Conservation (phyloP, 1,140 invertebrate species). For the Lasioglossum baleicum region DNA sequence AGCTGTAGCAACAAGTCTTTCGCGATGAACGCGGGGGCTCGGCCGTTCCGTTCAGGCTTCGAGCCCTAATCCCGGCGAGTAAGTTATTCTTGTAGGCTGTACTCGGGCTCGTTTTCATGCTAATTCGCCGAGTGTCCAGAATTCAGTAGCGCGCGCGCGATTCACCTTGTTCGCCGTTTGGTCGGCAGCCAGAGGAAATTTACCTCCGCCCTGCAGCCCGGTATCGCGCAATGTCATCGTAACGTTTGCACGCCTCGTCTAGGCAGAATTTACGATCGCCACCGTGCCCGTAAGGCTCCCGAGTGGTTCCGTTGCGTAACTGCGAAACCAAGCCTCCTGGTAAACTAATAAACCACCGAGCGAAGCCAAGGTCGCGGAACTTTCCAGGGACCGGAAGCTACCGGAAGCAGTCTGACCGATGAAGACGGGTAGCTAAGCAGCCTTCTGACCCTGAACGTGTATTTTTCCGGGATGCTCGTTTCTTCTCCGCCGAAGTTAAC, state of each 20-base stretch:
- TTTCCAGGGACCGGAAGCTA: not conserved
- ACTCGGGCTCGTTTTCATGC: too few relatives aligned
- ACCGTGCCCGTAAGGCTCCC: slow-evolving; percentile 20
- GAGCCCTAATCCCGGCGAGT: too few relatives aligned
- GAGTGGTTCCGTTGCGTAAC: slow-evolving; percentile 43
- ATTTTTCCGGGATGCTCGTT: too few relatives aligned
- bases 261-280: slow-evolving; percentile 55
- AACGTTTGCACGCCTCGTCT: slow-evolving; percentile 40
- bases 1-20: too few relatives aligned
- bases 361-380: slow-evolving; percentile 52
- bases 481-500: too few relatives aligned
- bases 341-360: slow-evolving; percentile 34
- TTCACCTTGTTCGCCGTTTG: slow-evolving; percentile 46
- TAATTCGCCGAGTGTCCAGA: not conserved
- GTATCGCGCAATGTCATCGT: slow-evolving; percentile 23
- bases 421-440: too few relatives aligned
- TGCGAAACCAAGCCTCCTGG: slow-evolving; percentile 15
- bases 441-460: too few relatives aligned
- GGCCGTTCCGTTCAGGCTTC: too few relatives aligned
- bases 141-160: not conserved
- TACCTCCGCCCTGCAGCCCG: slow-evolving; percentile 49
- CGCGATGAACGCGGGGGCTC: too few relatives aligned
- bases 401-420: too few relatives aligned
- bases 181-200: slow-evolving; percentile 55
- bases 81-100: too few relatives aligned